Percentiles rank a stretch among this genome's conserved stretches.
phyloP scores from a whole-genome alignment of 2,888 invertebrate genomes.

The Caenorhabditis virilis region DNA sequence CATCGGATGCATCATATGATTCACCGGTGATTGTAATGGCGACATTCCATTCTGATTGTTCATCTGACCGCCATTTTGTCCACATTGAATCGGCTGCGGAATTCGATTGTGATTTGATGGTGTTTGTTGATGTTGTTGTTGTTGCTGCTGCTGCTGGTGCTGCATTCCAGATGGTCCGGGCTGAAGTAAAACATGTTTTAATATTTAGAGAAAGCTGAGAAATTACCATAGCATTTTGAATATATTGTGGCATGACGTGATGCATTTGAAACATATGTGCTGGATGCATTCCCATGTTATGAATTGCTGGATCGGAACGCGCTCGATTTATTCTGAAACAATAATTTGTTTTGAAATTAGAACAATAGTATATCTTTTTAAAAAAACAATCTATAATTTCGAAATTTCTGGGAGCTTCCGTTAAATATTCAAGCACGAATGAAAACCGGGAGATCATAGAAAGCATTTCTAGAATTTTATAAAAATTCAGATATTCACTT shows the following conservation, averaged over 20 bases:
- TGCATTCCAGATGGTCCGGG: slow-evolving; percentile 44
- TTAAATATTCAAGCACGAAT: no score
- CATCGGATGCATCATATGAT: slow-evolving; percentile 41
- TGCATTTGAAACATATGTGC: slow-evolving; percentile 11
- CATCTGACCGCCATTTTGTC: slow-evolving; percentile 2
- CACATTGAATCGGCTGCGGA: slow-evolving; percentile 18
- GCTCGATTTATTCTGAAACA: slow-evolving; percentile 54
- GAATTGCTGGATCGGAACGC: slow-evolving; percentile 62
- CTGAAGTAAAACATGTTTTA: slow-evolving; percentile 10
- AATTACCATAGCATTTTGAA: slow-evolving; percentile 20
- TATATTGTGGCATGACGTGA: slow-evolving; percentile 6
- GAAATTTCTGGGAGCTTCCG: no score
- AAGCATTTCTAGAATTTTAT: no score
- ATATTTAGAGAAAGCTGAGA: not conserved
- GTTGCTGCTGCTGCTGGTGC: slow-evolving; percentile 26
- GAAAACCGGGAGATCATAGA: no score
- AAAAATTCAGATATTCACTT: no score
- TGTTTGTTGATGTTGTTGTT: slow-evolving; percentile 25
- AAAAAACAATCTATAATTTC: no score
- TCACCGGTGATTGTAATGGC: slow-evolving; percentile 30
- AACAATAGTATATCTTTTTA: not conserved
- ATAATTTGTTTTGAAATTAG: not conserved
- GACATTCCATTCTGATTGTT: slow-evolving; percentile 32
- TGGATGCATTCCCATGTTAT: slow-evolving; percentile 50
- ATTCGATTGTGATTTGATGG: slow-evolving; percentile 30